Percentiles rank a stretch among this genome's conserved stretches.
Conservation (phyloP, 2,797 vertebrate genomes). For the Basileuterus tristriatus region DNA sequence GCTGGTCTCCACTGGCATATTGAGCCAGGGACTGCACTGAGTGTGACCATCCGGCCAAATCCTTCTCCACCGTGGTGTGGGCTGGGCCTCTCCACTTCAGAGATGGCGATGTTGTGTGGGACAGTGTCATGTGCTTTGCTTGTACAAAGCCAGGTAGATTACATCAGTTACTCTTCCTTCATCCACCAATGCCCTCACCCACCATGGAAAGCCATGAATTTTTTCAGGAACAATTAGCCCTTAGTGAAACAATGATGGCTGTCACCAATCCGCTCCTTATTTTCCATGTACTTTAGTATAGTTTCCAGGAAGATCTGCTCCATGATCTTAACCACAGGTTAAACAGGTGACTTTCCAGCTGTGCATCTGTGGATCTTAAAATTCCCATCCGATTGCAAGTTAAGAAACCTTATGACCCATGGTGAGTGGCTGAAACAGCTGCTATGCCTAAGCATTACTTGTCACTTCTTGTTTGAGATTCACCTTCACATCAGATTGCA, state of each 20-base stretch:
- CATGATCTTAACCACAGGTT: background rate
- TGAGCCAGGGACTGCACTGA: background rate
- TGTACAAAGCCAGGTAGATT: background rate
- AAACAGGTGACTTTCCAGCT: background rate
- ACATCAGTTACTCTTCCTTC: background rate
- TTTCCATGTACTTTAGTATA: background rate
- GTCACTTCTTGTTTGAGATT: background rate
- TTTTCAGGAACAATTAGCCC: background rate
- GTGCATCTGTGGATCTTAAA: constrained; percentile 47
- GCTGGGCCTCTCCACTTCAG: background rate
- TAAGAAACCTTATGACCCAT: background rate
- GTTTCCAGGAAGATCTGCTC: background rate
- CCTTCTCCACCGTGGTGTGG: background rate
- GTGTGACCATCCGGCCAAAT: background rate
- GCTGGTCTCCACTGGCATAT: background rate
- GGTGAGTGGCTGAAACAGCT: constrained; percentile 64
- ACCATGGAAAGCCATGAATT: background rate
- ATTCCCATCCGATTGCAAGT: background rate
- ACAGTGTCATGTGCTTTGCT: background rate
- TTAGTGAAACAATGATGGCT: background rate
- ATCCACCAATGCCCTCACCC: background rate
- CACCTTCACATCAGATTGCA: background rate
- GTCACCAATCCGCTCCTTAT: background rate
- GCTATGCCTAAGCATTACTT: background rate
- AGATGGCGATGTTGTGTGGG: background rate